These are phyloP conservation scores for Norana najaformis DNA, from an alignment of 2,888 invertebrate genomes.

Conservation along the genomic window DNA sequence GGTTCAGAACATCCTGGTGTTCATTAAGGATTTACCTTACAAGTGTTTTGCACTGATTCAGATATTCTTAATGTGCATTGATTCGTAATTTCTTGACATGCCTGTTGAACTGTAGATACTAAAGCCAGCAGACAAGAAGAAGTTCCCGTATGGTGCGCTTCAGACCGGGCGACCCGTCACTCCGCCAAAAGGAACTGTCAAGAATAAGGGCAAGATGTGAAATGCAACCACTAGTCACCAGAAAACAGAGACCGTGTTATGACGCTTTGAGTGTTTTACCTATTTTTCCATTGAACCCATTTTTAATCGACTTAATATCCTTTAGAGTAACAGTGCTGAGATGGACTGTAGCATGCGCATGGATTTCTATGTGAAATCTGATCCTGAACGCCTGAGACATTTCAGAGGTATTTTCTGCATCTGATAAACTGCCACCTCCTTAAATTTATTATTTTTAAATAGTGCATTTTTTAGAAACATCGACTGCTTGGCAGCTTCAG, in stretches of 20 bases:
- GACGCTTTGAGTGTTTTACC: neutral
- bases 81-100: neutral
- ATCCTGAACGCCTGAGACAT: neutral
- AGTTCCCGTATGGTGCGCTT: conserved; percentile 92
- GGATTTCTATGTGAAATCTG: neutral
- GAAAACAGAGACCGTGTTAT: neutral
- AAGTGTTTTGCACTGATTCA: too few relatives aligned
- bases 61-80: neutral
- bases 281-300: neutral
- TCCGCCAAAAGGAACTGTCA: conserved; percentile 75
- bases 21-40: too few relatives aligned
- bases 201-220: conserved; percentile 50
- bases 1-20: too few relatives aligned
- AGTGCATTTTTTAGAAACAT: neutral
- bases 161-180: conserved; percentile 95
- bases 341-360: neutral
- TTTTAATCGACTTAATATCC: neutral
- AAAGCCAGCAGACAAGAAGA: conserved; percentile 99
- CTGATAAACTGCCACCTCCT: neutral
- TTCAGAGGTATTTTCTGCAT: neutral
- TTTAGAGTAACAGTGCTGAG: neutral
- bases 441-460: neutral
- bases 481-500: neutral
- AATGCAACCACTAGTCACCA: neutral
- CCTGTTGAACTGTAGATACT: conserved; percentile 75